phyloP scores from a whole-genome alignment of 2,888 invertebrate species.

The Rhorus exstirpatorius region DNA sequence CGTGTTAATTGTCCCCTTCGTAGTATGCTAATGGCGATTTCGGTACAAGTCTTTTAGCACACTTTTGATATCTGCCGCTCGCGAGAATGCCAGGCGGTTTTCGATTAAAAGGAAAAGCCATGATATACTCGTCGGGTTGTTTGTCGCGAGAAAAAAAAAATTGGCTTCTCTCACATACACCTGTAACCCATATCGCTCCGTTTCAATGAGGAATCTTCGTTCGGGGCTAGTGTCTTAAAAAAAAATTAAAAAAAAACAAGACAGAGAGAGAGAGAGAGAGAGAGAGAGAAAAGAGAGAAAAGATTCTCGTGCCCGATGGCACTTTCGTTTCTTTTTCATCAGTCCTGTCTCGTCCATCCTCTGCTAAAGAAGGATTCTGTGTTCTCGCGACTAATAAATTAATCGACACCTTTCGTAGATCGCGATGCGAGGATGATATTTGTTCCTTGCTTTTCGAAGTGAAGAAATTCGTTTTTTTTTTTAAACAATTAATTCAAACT shows the following conservation, averaged over 20 bases:
- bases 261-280: no score
- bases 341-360: constrained; percentile 46
- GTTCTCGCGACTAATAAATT: constrained; percentile 2
- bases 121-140: constrained; percentile 13
- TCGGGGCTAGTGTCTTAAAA: constrained; percentile 24
- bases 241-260: constrained; percentile 16
- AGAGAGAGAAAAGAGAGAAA: no score
- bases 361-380: constrained; percentile 25
- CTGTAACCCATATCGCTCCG: constrained; percentile 64
- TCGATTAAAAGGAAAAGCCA: constrained; percentile 41
- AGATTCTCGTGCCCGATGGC: no score
- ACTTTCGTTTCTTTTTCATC: constrained; percentile 47
- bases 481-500: background rate
- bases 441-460: background rate
- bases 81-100: constrained; percentile 7
- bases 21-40: background rate
- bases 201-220: constrained; percentile 15
- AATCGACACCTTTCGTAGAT: constrained; percentile 2
- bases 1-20: constrained; percentile 25
- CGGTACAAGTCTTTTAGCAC: constrained; percentile 8
- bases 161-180: constrained; percentile 70
- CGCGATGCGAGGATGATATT: background rate
- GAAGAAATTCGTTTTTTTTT: constrained; percentile 6
- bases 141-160: constrained; percentile 9
- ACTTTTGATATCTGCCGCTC: constrained; percentile 18